Evolutionary conservation across 2,888 invertebrate species (phyloP).

Genomic region (Catocala fraxini): DNA sequence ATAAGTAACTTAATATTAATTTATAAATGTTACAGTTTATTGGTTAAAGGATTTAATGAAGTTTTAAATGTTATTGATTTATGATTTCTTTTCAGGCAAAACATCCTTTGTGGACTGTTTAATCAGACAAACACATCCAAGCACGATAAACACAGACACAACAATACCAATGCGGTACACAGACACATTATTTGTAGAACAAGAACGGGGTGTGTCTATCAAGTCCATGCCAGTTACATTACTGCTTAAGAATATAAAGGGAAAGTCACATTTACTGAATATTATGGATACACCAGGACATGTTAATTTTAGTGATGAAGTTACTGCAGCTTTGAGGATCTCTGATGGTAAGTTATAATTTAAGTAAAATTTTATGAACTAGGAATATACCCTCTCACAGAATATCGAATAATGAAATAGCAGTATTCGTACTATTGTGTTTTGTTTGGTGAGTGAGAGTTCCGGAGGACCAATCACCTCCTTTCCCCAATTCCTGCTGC

Average conservation of each 20-base stretch:
- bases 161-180: slow-evolving; percentile 96
- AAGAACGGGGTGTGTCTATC: slow-evolving; percentile 98
- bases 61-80: not conserved
- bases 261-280: slow-evolving; percentile 98
- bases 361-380: no score
- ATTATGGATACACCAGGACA: slow-evolving; percentile 99
- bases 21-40: no score
- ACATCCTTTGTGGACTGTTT: slow-evolving; percentile 99
- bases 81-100: slow-evolving; percentile 88
- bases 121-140: slow-evolving; percentile 98
- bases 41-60: not conserved
- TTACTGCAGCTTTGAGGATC: slow-evolving; percentile 97
- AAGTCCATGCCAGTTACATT: slow-evolving; percentile 98
- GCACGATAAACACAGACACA: slow-evolving; percentile 91
- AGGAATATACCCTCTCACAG: no score
- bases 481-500: no score
- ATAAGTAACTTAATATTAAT: no score
- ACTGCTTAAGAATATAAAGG: slow-evolving; percentile 96
- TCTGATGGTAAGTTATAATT: slow-evolving; percentile 86
- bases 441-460: no score
- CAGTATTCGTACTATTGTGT: no score
- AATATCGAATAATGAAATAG: no score
- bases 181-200: slow-evolving; percentile 98
- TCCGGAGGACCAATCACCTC: no score
- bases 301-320: slow-evolving; percentile 99